Percentiles rank a stretch among this genome's conserved stretches.
Evolutionary conservation across 2,888 invertebrate species (phyloP).

Genomic region (Lepidocyrtinus sp.): DNA sequence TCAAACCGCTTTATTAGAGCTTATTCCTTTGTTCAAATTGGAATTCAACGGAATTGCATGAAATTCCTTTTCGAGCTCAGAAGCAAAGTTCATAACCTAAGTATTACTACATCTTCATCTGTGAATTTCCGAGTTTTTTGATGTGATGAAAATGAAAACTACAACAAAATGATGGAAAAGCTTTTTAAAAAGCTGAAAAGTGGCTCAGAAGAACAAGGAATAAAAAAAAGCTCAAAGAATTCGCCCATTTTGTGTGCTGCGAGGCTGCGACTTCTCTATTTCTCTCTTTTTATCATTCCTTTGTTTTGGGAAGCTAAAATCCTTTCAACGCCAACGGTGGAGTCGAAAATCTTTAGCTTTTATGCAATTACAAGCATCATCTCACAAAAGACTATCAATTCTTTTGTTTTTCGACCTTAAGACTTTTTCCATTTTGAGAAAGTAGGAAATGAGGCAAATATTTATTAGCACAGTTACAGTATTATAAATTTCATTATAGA

Average conservation of each 20-base stretch:
- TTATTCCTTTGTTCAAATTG: background rate
- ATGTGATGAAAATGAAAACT: background rate
- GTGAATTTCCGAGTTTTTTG: background rate
- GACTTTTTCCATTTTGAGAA: background rate
- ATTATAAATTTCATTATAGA: background rate
- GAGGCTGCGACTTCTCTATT: background rate
- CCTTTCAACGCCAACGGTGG: background rate
- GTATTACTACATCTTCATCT: background rate
- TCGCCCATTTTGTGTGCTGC: background rate
- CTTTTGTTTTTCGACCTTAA: background rate
- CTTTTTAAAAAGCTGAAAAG: background rate
- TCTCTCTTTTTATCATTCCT: background rate
- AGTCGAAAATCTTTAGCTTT: background rate
- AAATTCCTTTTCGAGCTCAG: background rate
- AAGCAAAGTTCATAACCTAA: background rate
- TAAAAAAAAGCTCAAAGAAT: background rate
- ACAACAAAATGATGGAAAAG: background rate
- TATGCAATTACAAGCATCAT: background rate
- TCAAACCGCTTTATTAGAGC: background rate
- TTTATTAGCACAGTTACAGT: no score
- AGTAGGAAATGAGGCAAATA: background rate
- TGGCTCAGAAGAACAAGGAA: background rate
- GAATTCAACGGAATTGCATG: background rate
- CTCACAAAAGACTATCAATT: background rate
- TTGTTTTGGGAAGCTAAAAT: background rate